Conservation (phyloP, 2,113 vertebrate species). For the Catharus fuscescens region DNA sequence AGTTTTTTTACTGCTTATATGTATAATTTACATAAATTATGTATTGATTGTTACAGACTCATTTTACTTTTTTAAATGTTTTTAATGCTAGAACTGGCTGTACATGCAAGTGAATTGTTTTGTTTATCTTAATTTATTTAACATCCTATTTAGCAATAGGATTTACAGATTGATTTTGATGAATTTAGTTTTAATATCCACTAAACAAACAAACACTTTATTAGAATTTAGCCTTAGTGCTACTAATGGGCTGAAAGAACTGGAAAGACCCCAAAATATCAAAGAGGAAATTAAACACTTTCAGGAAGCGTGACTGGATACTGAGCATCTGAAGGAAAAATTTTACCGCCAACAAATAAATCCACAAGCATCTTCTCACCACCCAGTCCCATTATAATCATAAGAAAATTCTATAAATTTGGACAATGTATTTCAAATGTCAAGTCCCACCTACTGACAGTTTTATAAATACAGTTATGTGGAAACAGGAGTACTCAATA, state of each 20-base stretch:
- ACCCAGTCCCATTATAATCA: background rate
- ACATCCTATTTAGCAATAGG: background rate
- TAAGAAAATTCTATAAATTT: background rate
- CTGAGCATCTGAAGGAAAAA: background rate
- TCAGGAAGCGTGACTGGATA: background rate
- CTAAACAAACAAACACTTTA: background rate
- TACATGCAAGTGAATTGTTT: background rate
- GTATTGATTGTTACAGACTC: background rate
- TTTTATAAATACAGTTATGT: background rate
- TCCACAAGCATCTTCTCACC: background rate
- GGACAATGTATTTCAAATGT: background rate
- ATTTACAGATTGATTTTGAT: slow-evolving; percentile 1
- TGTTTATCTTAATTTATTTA: background rate
- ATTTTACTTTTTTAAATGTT: background rate
- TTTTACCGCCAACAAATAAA: background rate
- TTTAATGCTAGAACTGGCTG: background rate
- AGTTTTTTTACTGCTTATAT: background rate
- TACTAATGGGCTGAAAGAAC: background rate
- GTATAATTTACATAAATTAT: background rate
- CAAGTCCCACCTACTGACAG: background rate
- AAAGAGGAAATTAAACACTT: slow-evolving; percentile 1
- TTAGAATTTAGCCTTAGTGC: background rate
- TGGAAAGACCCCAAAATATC: background rate
- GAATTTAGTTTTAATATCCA: background rate
- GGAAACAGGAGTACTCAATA: background rate